Base-by-base conservation (phyloP, 2,888 invertebrate species). In the Xanthia togata region DNA sequence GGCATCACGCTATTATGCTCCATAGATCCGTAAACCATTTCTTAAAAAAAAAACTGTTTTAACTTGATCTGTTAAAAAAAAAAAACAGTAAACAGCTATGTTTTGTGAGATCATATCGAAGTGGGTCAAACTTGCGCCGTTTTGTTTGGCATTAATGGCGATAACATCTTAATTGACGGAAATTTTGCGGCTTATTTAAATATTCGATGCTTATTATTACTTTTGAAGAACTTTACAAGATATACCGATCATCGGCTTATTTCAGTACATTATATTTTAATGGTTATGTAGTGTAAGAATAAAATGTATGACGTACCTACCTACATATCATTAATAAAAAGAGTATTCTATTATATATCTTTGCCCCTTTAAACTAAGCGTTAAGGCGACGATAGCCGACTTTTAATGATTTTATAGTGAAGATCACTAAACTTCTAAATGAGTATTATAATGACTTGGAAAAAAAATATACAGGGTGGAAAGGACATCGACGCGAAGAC, bases 41-140 rank as follows among this genome's bases (percentile, higher is more conserved):
- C n/a, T 26, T 79, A 1, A n/a, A 35, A 26, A n/a, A 44, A 77
- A 35, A 26, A 5, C 3, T n/a, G n/a, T 26, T 20, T 35, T 41
- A 20, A 17, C 20, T 63, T 26, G 35, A 68, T 57, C 55, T 26
- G 50, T 50, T 82, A 47, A 60, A 69, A 65, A 55, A 47, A 70
- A 70, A 59, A 9, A 47, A 23, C 53, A 55, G 44, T 47, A 81
- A 69, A 82, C 47, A 76, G 53, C 62, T 50, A 69, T 71, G 64
- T 72, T 81, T 64, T 64, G 70, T 55, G 31, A 35, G 77, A 77
- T 67, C 17, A 31, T 80, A 80, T 76, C 82, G 17, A 82, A 77
- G 53, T 82, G 53, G 82, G 82, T 77, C 77, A 82, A 69, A 63
- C 64, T 82, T 55, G 77, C 38, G 53, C 59, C 4, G 55, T 76